Percentiles rank a stretch among this genome's conserved stretches.
These are phyloP conservation scores for Oxyscelio sp. DNA, from an alignment of 2,888 invertebrate species.

Conservation along the genomic window DNA sequence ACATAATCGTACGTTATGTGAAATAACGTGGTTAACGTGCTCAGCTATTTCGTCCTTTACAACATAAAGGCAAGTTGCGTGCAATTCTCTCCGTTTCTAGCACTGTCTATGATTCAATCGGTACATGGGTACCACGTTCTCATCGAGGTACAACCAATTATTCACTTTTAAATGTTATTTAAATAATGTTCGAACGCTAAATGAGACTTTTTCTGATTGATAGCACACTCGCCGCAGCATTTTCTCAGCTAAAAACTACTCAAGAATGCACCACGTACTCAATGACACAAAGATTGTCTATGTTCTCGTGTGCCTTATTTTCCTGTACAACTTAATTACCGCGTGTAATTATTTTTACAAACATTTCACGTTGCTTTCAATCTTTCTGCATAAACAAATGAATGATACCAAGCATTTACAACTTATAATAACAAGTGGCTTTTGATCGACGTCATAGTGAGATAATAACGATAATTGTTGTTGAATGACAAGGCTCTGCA, in stretches of 20 bases:
- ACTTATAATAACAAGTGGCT: too few relatives aligned
- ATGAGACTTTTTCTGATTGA: slow-evolving; percentile 37
- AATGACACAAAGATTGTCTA: too few relatives aligned
- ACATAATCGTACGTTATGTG: slow-evolving; percentile 7
- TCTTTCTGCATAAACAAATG: too few relatives aligned
- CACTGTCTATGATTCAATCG: slow-evolving; percentile 31
- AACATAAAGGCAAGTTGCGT: slow-evolving; percentile 34
- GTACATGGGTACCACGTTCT: slow-evolving; percentile 30
- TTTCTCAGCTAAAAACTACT: background rate
- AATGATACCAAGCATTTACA: too few relatives aligned
- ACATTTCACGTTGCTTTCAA: too few relatives aligned
- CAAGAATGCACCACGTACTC: too few relatives aligned
- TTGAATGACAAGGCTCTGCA: slow-evolving; percentile 16
- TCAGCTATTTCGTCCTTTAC: slow-evolving; percentile 12
- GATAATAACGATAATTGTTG: slow-evolving; percentile 36
- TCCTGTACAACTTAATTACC: too few relatives aligned
- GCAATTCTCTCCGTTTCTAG: slow-evolving; percentile 25
- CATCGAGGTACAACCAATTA: slow-evolving; percentile 37
- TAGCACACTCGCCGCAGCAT: slow-evolving; percentile 30
- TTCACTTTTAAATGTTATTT: slow-evolving; percentile 48
- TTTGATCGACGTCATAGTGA: slow-evolving; percentile 5
- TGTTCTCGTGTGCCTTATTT: too few relatives aligned
- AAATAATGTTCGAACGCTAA: slow-evolving; percentile 20
- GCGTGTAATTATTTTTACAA: too few relatives aligned
- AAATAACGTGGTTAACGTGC: background rate